These are phyloP conservation scores for Gonioctena quinquepunctata DNA, from an alignment of 1,140 invertebrate species.

Conservation along the genomic window DNA sequence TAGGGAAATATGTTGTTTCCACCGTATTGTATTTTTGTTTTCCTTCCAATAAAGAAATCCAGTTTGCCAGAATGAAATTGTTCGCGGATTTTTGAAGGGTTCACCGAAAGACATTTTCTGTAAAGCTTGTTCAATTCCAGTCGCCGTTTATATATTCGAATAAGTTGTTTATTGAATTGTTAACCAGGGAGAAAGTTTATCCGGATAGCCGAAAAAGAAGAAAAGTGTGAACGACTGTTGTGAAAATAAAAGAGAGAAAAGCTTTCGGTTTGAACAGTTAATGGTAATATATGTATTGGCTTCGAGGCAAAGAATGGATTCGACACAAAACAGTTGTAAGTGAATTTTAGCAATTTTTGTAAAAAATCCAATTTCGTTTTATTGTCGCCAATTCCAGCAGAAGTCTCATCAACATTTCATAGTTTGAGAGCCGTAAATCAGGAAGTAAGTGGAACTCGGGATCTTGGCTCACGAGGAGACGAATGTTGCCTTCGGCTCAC, in stretches of 20 bases:
- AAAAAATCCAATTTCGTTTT: conserved; percentile 53
- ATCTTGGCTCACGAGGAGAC: not conserved
- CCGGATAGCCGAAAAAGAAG: conserved; percentile 12
- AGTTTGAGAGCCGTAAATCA: conserved; percentile 51
- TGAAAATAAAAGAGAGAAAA: conserved; percentile 14
- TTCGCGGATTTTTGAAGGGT: not conserved
- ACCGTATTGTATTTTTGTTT: not conserved
- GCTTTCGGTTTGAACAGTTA: not conserved
- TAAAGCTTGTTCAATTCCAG: not conserved
- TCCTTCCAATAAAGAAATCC: conserved; percentile 3
- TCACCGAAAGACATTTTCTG: conserved; percentile 4
- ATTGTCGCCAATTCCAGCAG: conserved; percentile 43
- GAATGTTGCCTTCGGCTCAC: not conserved
- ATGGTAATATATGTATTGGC: conserved; percentile 18
- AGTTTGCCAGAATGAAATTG: not conserved
- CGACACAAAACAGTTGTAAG: conserved; percentile 41
- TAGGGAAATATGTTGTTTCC: not conserved
- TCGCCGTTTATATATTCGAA: conserved; percentile 14
- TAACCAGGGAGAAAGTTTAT: conserved; percentile 13
- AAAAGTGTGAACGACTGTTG: not conserved
- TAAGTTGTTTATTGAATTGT: conserved; percentile 22
- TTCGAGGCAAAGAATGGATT: not conserved
- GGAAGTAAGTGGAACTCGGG: conserved; percentile 34
- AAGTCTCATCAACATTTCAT: conserved; percentile 53
- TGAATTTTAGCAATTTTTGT: conserved; percentile 45